phyloP scores from a whole-genome alignment of 2,888 invertebrate genomes.

The Temnothorax rugatulus region DNA sequence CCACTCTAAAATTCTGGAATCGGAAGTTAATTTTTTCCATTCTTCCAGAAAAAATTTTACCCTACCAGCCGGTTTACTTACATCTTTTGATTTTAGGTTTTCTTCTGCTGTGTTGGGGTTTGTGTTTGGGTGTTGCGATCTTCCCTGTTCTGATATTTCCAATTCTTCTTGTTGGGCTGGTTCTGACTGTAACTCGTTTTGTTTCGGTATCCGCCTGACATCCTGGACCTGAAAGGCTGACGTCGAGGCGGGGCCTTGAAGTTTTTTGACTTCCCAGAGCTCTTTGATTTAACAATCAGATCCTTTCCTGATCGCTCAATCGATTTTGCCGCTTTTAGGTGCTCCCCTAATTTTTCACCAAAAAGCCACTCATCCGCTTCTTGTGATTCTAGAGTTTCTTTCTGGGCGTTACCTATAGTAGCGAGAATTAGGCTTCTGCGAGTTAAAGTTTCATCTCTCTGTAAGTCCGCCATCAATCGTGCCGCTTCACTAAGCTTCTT shows the following conservation, averaged over 20 bases:
- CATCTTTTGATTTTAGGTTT: constrained; percentile 38
- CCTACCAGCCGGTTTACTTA: constrained; percentile 66
- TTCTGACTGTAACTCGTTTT: neutral
- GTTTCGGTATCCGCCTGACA: constrained; percentile 18
- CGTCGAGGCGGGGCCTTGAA: constrained; percentile 47
- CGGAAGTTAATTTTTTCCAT: constrained; percentile 47
- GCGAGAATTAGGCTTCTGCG: constrained; percentile 52
- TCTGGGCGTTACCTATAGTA: constrained; percentile 50
- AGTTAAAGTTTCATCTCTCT: constrained; percentile 60
- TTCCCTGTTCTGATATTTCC: neutral
- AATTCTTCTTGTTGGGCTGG: neutral
- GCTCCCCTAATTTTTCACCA: constrained; percentile 54
- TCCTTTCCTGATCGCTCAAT: constrained; percentile 57
- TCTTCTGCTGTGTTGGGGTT: constrained; percentile 60
- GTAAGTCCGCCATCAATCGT: constrained; percentile 61
- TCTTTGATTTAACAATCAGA: neutral
- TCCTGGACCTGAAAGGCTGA: constrained; percentile 29
- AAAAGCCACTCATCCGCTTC: constrained; percentile 57
- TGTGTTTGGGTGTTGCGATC: constrained; percentile 47
- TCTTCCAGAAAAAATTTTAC: constrained; percentile 15
- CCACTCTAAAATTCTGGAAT: constrained; percentile 59
- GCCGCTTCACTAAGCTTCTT: constrained; percentile 48
- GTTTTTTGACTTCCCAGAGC: constrained; percentile 60
- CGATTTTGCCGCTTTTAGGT: constrained; percentile 55
- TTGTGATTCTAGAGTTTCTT: constrained; percentile 56